A percentile compares a stretch with the other conserved stretches of the same genome.
phyloP scores from a whole-genome alignment of 2,888 invertebrate genomes.

The Acanthosoma haemorrhoidale region DNA sequence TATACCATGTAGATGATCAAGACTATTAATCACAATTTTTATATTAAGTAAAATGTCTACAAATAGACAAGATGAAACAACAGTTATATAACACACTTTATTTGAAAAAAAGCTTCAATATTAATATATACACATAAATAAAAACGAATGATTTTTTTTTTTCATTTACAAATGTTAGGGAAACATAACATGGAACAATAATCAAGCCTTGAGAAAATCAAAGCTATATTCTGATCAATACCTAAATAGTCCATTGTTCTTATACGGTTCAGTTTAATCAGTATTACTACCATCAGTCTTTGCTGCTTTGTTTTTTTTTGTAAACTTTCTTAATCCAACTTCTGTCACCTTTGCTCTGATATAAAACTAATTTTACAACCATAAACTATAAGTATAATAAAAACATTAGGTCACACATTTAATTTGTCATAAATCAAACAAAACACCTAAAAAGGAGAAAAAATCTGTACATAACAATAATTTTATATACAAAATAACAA shows the following conservation, averaged over 20 bases:
- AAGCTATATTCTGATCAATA: not conserved
- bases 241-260: not conserved
- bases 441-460: not conserved
- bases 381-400: not conserved
- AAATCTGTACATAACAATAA: conserved; percentile 21
- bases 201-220: not conserved
- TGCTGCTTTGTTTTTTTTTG: not conserved
- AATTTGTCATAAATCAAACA: conserved; percentile 2
- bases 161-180: not conserved
- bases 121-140: not conserved
- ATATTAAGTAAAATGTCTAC: conserved; percentile 22
- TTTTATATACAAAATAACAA: conserved; percentile 23
- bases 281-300: not conserved
- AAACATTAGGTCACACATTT: not conserved
- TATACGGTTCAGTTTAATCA: not conserved
- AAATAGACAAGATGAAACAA: conserved; percentile 20
- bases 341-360: not conserved
- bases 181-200: not conserved
- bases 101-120: conserved; percentile 13
- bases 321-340: not conserved
- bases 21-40: too few species aligned
- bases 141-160: not conserved
- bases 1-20: too few species aligned
- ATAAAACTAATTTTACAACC: not conserved
- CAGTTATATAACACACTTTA: conserved; percentile 23